Evolutionary conservation across 1,140 invertebrate genomes (phyloP).

Genomic region (Adoxophyes honmai): DNA sequence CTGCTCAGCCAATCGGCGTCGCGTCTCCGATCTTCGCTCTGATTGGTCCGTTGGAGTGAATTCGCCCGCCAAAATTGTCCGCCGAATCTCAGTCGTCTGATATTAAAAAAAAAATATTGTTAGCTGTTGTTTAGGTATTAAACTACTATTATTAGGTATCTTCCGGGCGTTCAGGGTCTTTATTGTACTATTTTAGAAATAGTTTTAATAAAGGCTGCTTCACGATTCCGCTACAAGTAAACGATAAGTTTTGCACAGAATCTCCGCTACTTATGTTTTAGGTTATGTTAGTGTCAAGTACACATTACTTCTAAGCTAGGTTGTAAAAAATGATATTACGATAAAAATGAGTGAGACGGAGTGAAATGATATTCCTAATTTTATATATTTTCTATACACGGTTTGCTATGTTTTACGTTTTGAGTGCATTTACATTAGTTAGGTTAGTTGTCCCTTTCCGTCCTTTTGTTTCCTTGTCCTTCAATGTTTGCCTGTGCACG

Average conservation of each 20-base stretch:
- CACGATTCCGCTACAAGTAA: constrained; percentile 18
- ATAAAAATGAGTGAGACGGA: constrained; percentile 47
- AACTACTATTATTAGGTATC: constrained; percentile 28
- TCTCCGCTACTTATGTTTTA: constrained; percentile 28
- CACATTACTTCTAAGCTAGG: constrained; percentile 53
- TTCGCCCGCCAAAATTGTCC: constrained; percentile 32
- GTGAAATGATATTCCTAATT: constrained; percentile 40
- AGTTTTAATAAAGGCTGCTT: constrained; percentile 48
- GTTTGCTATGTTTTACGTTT: constrained; percentile 53
- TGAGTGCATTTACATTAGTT: constrained; percentile 28
- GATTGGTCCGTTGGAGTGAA: constrained; percentile 34
- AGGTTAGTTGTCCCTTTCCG: constrained; percentile 39
- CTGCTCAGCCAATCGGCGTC: constrained; percentile 28
- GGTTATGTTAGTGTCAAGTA: constrained; percentile 49
- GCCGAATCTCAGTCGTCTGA: constrained; percentile 10
- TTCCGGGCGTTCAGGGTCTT: constrained; percentile 41
- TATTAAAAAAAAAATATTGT: constrained; percentile 9
- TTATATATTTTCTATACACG: constrained; percentile 41
- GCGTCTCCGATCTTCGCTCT: constrained; percentile 25
- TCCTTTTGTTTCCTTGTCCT: constrained; percentile 45
- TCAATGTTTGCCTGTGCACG: constrained; percentile 48
- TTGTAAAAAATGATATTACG: constrained; percentile 56
- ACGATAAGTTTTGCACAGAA: constrained; percentile 19
- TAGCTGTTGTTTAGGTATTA: constrained; percentile 32
- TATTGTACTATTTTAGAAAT: constrained; percentile 71